These are phyloP conservation scores for Enteromius radiatus DNA, from an alignment of 2,797 vertebrate species.

Conservation along the genomic window DNA sequence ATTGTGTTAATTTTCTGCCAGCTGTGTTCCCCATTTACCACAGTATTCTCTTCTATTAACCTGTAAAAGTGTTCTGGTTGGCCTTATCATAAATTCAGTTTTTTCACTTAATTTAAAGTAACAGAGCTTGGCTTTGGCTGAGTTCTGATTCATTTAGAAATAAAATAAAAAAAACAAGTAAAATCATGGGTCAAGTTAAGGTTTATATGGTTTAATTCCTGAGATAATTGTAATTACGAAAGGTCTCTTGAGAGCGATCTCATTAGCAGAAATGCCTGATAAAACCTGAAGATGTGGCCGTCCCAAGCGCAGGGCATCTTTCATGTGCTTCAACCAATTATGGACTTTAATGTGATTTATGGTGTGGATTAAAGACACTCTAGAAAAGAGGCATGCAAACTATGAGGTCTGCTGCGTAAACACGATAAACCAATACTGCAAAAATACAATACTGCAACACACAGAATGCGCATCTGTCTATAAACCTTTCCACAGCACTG, in stretches of 20 bases:
- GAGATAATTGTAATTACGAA: constrained; percentile 67
- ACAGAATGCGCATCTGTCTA: not conserved
- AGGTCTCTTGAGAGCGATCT: constrained; percentile 68
- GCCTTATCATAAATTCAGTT: not conserved
- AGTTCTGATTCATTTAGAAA: not conserved
- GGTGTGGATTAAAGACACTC: constrained; percentile 23
- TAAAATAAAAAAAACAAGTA: not conserved
- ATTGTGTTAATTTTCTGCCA: too few relatives aligned
- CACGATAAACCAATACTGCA: not conserved
- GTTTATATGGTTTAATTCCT: constrained; percentile 48
- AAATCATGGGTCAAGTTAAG: constrained; percentile 45
- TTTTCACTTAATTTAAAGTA: not conserved
- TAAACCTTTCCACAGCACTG: not conserved
- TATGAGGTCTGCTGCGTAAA: not conserved
- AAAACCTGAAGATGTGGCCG: constrained; percentile 58
- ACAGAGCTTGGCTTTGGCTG: not conserved
- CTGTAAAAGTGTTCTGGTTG: not conserved
- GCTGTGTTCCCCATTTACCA: too few relatives aligned
- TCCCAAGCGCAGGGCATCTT: constrained; percentile 54
- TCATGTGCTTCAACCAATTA: constrained; percentile 56
- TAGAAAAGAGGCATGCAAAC: constrained; percentile 17
- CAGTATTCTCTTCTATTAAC: not conserved
- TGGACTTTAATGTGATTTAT: constrained; percentile 59
- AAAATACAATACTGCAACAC: constrained; percentile 3
- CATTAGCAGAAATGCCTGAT: constrained; percentile 72